A percentile compares a stretch with the other conserved stretches of the same genome.
Evolutionary conservation across 2,888 invertebrate genomes (phyloP).

Genomic region (Dasypolia templi): DNA sequence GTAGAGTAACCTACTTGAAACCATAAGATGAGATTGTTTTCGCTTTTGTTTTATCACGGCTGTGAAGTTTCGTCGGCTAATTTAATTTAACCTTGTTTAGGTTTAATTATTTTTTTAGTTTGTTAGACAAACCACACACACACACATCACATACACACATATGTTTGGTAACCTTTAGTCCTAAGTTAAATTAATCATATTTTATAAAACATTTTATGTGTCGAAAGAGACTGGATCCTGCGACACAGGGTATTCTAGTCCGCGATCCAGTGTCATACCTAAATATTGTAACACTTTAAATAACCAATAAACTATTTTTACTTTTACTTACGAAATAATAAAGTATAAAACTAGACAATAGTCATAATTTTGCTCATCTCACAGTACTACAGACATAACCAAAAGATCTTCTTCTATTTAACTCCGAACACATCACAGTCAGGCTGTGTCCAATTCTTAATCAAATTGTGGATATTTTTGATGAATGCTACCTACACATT

Average conservation of each 20-base stretch:
- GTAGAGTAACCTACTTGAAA: not conserved
- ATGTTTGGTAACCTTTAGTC: too few relatives aligned
- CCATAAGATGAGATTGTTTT: not conserved
- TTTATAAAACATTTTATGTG: too few relatives aligned
- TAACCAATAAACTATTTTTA: too few relatives aligned
- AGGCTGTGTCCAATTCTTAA: not conserved
- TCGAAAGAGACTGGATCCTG: too few relatives aligned
- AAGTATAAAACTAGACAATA: not conserved
- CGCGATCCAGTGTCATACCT: too few relatives aligned
- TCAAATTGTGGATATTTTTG: constrained; percentile 9
- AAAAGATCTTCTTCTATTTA: not conserved
- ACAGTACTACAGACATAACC: not conserved
- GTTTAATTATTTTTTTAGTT: not conserved
- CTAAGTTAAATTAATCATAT: too few relatives aligned
- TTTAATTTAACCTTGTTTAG: not conserved
- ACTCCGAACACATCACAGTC: not conserved
- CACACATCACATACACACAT: too few relatives aligned
- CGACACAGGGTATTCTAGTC: too few relatives aligned
- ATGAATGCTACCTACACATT: too few relatives aligned
- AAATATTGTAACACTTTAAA: too few relatives aligned
- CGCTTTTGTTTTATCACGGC: not conserved
- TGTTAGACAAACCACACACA: too few relatives aligned
- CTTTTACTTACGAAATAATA: too few relatives aligned
- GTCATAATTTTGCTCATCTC: not conserved
- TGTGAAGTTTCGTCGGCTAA: not conserved